These are phyloP conservation scores for Drosophila kikkawai DNA, from an alignment of 1,140 invertebrate genomes.

Conservation along the genomic window DNA sequence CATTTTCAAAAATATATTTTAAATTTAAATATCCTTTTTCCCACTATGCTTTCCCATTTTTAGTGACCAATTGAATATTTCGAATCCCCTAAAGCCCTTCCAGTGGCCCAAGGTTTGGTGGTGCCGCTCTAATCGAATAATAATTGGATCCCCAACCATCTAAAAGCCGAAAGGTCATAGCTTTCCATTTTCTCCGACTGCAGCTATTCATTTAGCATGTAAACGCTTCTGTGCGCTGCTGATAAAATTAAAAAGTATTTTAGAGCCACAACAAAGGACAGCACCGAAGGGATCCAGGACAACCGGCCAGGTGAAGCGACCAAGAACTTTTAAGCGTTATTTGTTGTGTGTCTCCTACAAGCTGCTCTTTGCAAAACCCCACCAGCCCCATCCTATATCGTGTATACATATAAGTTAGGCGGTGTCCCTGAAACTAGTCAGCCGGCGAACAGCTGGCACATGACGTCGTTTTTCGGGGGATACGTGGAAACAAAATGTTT, in stretches of 20 bases:
- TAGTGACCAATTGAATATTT: background rate
- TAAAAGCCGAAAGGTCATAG: background rate
- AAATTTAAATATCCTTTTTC: too few relatives aligned
- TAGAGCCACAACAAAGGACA: slow-evolving; percentile 58
- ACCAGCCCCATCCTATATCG: background rate
- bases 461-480: slow-evolving; percentile 35
- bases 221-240: slow-evolving; percentile 64
- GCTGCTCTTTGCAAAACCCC: background rate
- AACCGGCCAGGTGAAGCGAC: slow-evolving; percentile 34
- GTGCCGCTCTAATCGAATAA: background rate
- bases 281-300: slow-evolving; percentile 19
- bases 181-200: slow-evolving; percentile 49
- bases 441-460: slow-evolving; percentile 60
- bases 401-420: slow-evolving; percentile 3
- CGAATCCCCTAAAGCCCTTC: background rate
- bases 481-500: slow-evolving; percentile 56
- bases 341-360: slow-evolving; percentile 45
- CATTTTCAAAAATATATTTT: too few relatives aligned
- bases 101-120: background rate
- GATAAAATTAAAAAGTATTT: slow-evolving; percentile 83
- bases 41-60: background rate
- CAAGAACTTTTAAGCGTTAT: slow-evolving; percentile 58
- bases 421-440: slow-evolving; percentile 44
- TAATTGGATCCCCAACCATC: slow-evolving; percentile 3
- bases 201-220: slow-evolving; percentile 66